phyloP scores from a whole-genome alignment of 1,140 invertebrate genomes.

The Cotesia typhae region DNA sequence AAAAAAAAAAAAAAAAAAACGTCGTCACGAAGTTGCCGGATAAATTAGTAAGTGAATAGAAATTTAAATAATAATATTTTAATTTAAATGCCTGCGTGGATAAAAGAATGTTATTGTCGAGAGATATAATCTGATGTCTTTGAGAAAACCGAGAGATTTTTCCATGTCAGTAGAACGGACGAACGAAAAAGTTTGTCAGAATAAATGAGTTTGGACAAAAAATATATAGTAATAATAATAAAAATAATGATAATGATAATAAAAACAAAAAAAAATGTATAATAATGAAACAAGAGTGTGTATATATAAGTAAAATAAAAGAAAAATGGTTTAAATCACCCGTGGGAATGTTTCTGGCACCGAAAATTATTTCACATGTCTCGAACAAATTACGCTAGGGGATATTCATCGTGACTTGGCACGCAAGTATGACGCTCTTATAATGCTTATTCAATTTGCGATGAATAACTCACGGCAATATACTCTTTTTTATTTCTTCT shows the following conservation, averaged over 20 bases:
- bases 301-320: not conserved
- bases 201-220: not conserved
- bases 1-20: too few species aligned
- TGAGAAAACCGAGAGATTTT: conserved; percentile 29
- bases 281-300: too few species aligned
- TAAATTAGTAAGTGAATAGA: conserved; percentile 24
- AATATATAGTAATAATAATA: not conserved
- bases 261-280: not conserved
- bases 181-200: conserved; percentile 17
- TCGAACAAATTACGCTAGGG: not conserved
- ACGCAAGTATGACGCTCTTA: conserved; percentile 1
- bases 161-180: conserved; percentile 38
- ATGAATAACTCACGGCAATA: conserved; percentile 15
- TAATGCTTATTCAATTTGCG: conserved; percentile 24
- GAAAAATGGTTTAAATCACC: conserved; percentile 21
- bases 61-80: conserved; percentile 15
- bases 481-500: conserved; percentile 4
- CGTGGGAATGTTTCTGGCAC: conserved; percentile 30
- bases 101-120: conserved; percentile 29
- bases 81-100: not conserved
- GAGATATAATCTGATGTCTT: conserved; percentile 12
- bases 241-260: too few species aligned
- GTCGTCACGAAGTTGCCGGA: too few species aligned
- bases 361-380: conserved; percentile 15
- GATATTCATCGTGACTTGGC: not conserved